Base-by-base conservation (phyloP, 2,797 vertebrate genomes). In the Enteromius unitaeniatus region DNA sequence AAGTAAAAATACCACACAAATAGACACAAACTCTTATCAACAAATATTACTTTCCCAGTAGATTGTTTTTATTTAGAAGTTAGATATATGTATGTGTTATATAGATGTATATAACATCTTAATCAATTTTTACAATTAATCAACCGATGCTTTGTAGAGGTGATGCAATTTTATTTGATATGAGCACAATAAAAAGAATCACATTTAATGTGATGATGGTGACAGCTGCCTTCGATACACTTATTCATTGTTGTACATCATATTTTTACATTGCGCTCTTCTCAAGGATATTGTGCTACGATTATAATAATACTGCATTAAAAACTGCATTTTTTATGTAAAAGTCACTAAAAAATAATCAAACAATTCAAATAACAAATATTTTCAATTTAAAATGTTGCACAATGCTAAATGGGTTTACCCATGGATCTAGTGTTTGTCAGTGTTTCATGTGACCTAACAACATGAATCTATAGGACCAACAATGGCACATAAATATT, bases 401-500 rank as follows among this genome's bases (percentile, higher is more conserved):
- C 5, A 53, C 51, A 23, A 5, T 6, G 40, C 34, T 64, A 78
- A 45, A 28, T 47, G 17, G 15, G 40, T 28, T 78, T 78, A 78
- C 23, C 3, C n/a, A 40, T 58, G 6, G 21, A 68, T 42, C 21
- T 19, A 45, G 0, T 76, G 62, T 45, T 34, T 31, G 26, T 3
- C 26, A 17, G 62, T 31, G 62, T 31, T 64, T 64, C 28, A 19
- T 1, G 28, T 64, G 14, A 34, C 28, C 62, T 34, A 64, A 65
- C 34, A 34, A 34, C 28, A 65, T 65, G 62, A 34, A 65, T 65
- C 28, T 65, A 65, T 17, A 37, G 19, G 5, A 13, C 13, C 55
- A 72, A 69, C 21, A 58, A 62, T 84, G 75, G 75, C 65, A 84
- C 75, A 49, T 72, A 58, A 13, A 68, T 67, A 68, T 79, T 15